phyloP scores from a whole-genome alignment of 2,888 invertebrate species.

The Enchytraeus crypticus region DNA sequence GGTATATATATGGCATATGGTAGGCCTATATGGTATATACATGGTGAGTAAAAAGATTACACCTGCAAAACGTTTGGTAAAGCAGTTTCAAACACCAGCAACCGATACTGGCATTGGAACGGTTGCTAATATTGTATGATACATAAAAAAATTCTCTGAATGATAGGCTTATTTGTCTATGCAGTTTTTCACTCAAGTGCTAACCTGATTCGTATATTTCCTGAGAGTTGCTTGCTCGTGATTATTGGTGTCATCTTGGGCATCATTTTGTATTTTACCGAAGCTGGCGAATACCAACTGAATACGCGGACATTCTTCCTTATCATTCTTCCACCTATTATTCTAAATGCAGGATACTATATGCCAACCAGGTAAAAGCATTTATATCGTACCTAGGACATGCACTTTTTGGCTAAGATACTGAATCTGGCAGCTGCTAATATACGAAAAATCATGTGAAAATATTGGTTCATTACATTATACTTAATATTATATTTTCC shows the following conservation, averaged over 20 bases:
- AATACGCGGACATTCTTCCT: constrained; percentile 82
- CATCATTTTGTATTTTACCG: constrained; percentile 55
- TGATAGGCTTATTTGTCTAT: constrained; percentile 43
- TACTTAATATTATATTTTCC: too few relatives aligned
- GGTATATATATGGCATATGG: too few relatives aligned
- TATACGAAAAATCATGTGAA: too few relatives aligned
- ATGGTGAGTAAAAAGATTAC: too few relatives aligned
- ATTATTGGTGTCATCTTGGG: constrained; percentile 51
- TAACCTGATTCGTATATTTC: constrained; percentile 80
- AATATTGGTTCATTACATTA: too few relatives aligned
- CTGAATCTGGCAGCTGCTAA: too few relatives aligned
- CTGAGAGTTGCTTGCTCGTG: constrained; percentile 70
- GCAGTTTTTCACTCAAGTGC: constrained; percentile 92
- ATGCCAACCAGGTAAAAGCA: constrained; percentile 85
- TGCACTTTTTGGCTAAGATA: too few relatives aligned
- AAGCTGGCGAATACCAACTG: constrained; percentile 55
- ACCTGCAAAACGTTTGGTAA: too few relatives aligned
- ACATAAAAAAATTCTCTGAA: neutral
- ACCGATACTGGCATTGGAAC: neutral
- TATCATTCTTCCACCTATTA: constrained; percentile 91
- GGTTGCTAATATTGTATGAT: neutral
- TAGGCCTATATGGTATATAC: too few relatives aligned
- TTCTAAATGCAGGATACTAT: constrained; percentile 96
- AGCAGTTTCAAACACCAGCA: too few relatives aligned
- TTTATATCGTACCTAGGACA: too few relatives aligned